Conservation (phyloP, 2,888 invertebrate genomes). For the Cinara cedri region DNA sequence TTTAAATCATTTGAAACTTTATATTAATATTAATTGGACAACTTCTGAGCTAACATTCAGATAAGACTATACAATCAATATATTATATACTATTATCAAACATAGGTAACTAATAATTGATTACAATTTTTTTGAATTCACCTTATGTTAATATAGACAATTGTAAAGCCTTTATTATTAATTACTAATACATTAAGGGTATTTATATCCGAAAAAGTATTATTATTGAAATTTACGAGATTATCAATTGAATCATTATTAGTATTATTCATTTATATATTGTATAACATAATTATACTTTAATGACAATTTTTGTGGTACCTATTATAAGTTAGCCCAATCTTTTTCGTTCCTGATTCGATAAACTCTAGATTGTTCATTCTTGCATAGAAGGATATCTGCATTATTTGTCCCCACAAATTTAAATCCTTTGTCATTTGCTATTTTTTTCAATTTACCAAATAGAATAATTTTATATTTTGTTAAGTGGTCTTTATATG, state of each 20-base stretch:
- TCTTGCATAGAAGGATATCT: too few species aligned
- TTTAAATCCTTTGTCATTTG: too few species aligned
- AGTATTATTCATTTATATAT: too few species aligned
- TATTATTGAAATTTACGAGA: too few species aligned
- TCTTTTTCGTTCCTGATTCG: not conserved
- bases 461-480: not conserved
- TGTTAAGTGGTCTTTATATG: too few species aligned
- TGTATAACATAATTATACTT: too few species aligned
- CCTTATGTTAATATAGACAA: not conserved
- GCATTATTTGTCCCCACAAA: too few species aligned
- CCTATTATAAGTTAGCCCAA: not conserved
- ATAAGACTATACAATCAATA: not conserved
- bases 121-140: not conserved
- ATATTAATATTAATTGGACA: not conserved
- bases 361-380: slow-evolving; percentile 1
- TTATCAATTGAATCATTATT: too few species aligned
- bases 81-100: not conserved
- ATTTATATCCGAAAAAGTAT: too few species aligned
- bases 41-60: not conserved
- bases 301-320: too few species aligned
- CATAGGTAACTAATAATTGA: not conserved
- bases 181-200: not conserved
- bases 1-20: not conserved
- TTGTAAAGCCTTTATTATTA: not conserved
- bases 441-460: not conserved